phyloP scores from a whole-genome alignment of 2,888 invertebrate species.

The Protodeltote pygarga region DNA sequence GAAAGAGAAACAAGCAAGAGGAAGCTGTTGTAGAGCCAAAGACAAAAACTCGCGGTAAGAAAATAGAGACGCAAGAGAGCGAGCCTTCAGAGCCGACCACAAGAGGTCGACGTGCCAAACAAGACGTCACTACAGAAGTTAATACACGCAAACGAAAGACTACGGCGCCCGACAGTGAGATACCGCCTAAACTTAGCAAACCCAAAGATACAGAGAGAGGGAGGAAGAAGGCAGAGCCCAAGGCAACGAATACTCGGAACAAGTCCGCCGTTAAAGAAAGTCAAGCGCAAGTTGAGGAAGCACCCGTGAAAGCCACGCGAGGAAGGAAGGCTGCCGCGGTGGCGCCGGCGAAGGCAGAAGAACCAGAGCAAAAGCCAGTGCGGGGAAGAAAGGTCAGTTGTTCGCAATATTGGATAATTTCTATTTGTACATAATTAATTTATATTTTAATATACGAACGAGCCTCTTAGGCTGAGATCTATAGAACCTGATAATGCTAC shows the following conservation, averaged over 20 bases:
- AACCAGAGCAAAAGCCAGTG: conserved; percentile 13
- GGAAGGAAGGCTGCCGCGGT: background rate
- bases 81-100: conserved; percentile 23
- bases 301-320: conserved; percentile 8
- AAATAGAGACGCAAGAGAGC: conserved; percentile 41
- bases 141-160: conserved; percentile 52
- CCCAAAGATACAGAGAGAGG: conserved; percentile 9
- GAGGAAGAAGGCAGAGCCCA: conserved; percentile 4
- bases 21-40: conserved; percentile 28
- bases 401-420: too few species aligned
- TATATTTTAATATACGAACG: too few species aligned
- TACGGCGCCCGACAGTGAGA: conserved; percentile 25
- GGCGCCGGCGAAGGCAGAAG: conserved; percentile 2
- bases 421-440: too few species aligned
- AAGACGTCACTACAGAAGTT: conserved; percentile 8
- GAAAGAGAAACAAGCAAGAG: conserved; percentile 23
- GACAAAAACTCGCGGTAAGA: conserved; percentile 41
- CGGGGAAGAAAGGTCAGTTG: conserved; percentile 48
- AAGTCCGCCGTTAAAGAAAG: conserved; percentile 11
- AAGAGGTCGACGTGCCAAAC: conserved; percentile 33
- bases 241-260: conserved; percentile 11
- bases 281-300: background rate
- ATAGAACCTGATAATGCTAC: too few species aligned
- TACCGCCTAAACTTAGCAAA: conserved; percentile 47
- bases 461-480: too few species aligned